Conservation (phyloP, 2,888 invertebrate species). For the Steinernema scapterisci region DNA sequence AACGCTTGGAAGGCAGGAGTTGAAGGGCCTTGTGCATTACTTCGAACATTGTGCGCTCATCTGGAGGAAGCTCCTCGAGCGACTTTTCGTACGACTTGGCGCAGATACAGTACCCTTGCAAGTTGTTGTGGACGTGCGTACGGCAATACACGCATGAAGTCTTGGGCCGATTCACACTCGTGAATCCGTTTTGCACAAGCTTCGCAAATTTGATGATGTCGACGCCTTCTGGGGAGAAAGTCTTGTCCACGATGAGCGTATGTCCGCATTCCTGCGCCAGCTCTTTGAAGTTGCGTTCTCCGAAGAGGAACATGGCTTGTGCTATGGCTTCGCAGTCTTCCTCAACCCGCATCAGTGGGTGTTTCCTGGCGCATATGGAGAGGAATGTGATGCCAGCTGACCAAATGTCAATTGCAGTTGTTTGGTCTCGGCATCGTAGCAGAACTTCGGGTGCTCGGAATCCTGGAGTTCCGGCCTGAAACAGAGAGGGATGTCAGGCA, state of each 20-base stretch:
- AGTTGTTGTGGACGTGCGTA: background rate
- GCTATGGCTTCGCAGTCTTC: slow-evolving; percentile 11
- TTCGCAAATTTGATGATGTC: background rate
- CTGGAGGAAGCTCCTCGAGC: background rate
- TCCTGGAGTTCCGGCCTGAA: slow-evolving; percentile 82
- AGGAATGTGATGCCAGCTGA: slow-evolving; percentile 84
- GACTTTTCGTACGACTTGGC: background rate
- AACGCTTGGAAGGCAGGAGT: background rate
- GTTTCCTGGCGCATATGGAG: slow-evolving; percentile 77
- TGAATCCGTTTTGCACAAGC: background rate
- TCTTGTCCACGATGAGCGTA: background rate
- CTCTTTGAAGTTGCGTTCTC: background rate
- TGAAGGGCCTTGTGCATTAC: background rate
- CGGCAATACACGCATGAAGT: background rate
- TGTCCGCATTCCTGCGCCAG: background rate
- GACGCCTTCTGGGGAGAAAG: background rate
- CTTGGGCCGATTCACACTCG: background rate
- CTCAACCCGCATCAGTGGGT: slow-evolving; percentile 6
- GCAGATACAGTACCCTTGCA: background rate
- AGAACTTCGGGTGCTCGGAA: slow-evolving; percentile 86
- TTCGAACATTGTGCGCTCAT: slow-evolving; percentile 2
- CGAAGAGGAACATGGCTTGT: background rate
- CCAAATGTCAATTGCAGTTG: slow-evolving; percentile 84
- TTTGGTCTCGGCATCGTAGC: slow-evolving; percentile 77
- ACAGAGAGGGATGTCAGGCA: too few relatives aligned